Percentiles rank a stretch among this genome's conserved stretches.
Conservation (phyloP, 2,113 vertebrate genomes). For the Heterotilapia buettikoferi region DNA sequence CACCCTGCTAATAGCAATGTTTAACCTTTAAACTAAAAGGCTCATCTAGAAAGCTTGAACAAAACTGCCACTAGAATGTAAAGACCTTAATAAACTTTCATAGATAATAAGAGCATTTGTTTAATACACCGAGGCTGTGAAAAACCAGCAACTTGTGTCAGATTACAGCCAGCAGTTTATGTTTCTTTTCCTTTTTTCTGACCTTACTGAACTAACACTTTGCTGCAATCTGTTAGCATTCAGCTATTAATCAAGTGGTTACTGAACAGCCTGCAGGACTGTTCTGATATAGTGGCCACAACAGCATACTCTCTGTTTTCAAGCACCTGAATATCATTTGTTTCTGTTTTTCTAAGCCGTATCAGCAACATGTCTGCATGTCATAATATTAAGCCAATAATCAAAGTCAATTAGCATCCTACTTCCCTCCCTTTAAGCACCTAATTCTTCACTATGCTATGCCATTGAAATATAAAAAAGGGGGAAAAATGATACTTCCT, state of each 20-base stretch:
- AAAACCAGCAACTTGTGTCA: conserved; percentile 35
- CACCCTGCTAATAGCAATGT: not conserved
- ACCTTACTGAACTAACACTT: conserved; percentile 63
- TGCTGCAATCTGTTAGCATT: conserved; percentile 77
- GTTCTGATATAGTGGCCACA: conserved; percentile 86
- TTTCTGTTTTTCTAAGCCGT: conserved; percentile 81
- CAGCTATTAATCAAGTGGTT: conserved; percentile 85
- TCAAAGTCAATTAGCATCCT: conserved; percentile 83
- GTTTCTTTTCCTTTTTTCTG: conserved; percentile 3
- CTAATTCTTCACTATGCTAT: not conserved
- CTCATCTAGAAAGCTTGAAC: not conserved
- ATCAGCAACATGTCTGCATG: conserved; percentile 82
- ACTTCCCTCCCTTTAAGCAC: conserved; percentile 62
- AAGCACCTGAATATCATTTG: conserved; percentile 88
- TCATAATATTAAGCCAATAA: conserved; percentile 88
- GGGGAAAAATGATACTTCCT: not conserved
- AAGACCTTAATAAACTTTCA: not conserved
- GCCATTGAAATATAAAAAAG: not conserved
- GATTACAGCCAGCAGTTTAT: conserved; percentile 1
- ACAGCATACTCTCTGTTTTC: conserved; percentile 80
- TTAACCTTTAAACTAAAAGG: conserved; percentile 14
- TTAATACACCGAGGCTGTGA: conserved; percentile 31
- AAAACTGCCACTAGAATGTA: not conserved
- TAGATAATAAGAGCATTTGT: conserved; percentile 24
- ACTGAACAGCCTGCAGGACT: conserved; percentile 78